Percentiles rank a stretch among this genome's conserved stretches.
Evolutionary conservation across 1,140 invertebrate species (phyloP).

Genomic region (Saccostrea cuccullata): DNA sequence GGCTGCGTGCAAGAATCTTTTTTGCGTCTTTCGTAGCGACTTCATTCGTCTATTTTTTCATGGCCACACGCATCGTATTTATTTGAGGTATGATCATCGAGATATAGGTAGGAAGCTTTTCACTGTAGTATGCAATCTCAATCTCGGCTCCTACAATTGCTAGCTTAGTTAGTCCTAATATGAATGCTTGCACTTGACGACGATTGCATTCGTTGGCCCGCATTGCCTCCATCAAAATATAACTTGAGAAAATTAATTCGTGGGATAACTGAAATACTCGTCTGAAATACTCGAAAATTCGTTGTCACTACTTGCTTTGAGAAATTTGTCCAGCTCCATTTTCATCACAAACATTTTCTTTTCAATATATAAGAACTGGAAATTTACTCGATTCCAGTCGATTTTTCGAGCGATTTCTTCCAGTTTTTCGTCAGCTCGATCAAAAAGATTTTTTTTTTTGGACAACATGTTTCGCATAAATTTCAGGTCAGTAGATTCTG

Average conservation of each 20-base stretch:
- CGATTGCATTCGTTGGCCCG: background rate
- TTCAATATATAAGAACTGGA: background rate
- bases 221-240: background rate
- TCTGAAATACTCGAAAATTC: background rate
- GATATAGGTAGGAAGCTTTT: background rate
- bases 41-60: no score
- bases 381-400: background rate
- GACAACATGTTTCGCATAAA: no score
- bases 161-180: background rate
- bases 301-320: background rate
- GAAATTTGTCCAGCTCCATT: background rate
- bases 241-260: background rate
- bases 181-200: background rate
- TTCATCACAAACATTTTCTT: background rate
- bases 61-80: background rate
- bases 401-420: background rate
- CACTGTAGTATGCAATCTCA: background rate
- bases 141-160: background rate
- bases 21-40: background rate
- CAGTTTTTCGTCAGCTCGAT: background rate
- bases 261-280: no score
- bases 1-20: background rate
- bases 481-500: no score
- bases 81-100: background rate
- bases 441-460: no score